A percentile compares a stretch with the other conserved stretches of the same genome.
phyloP scores from a whole-genome alignment of 2,888 invertebrate species.

The Drosophila colorata region DNA sequence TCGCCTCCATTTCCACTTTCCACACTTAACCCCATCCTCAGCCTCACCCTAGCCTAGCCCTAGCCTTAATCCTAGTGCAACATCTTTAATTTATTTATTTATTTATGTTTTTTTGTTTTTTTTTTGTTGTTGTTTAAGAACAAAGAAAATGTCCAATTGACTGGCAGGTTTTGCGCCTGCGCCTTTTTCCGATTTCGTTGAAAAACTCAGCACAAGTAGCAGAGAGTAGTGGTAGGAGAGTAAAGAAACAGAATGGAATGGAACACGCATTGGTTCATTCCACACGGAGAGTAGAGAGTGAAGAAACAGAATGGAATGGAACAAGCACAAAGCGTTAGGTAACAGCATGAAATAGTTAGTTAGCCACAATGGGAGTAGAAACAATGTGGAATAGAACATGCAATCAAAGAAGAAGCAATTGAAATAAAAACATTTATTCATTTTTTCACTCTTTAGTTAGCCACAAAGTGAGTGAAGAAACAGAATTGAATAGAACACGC shows the following conservation, averaged over 20 bases:
- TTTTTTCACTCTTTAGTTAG: neutral
- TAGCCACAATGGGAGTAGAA: neutral
- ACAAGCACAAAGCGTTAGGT: neutral
- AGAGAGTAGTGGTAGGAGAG: constrained; percentile 10
- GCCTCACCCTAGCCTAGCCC: neutral
- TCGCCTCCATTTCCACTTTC: neutral
- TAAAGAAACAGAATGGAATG: constrained; percentile 14
- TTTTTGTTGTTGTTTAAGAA: constrained; percentile 30
- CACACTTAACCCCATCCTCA: neutral
- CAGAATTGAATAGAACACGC: constrained; percentile 4
- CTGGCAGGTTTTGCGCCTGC: constrained; percentile 37
- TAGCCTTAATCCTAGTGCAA: constrained; percentile 5
- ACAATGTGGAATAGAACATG: too few relatives aligned
- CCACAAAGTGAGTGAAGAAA: constrained; percentile 1
- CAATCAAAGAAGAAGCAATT: too few relatives aligned
- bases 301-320: neutral
- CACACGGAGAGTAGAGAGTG: neutral
- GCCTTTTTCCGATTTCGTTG: constrained; percentile 20
- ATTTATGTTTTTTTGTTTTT: constrained; percentile 21
- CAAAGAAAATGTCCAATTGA: constrained; percentile 41
- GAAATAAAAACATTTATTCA: too few relatives aligned
- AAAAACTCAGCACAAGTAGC: constrained; percentile 24
- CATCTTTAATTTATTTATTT: constrained; percentile 11
- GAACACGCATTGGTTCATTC: constrained; percentile 2
- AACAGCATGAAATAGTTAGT: constrained; percentile 7